Evolutionary conservation across 2,888 invertebrate genomes (phyloP), one percentile per base, ranked within the genome.

Genomic region (Limnephilus lunatus): DNA sequence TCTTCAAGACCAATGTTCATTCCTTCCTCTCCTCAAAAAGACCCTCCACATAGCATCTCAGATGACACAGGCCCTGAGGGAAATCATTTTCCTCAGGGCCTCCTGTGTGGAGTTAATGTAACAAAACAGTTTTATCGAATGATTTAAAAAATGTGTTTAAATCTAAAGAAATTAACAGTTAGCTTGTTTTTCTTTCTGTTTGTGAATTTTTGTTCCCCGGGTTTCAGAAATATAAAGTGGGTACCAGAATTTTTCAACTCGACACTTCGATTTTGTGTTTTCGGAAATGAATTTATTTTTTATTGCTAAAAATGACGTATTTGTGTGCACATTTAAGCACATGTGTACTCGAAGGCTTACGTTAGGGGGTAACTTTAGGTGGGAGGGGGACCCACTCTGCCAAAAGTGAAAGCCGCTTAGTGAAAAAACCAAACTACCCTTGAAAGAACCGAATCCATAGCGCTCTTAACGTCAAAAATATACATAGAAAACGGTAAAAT

Each of bases 401-500:
- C 4, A 85, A 89, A 32, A 89, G 83, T 80, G 87, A 92, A 92
- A 91, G 89, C 91, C 44, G 85, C 89, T 88, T 89, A 92, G 68
- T 91, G 85, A 81, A 90, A 82, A 68, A 92, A 92, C 81, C 88
- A 90, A 93, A 92, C 86, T 92, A 91, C 90, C 48, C 53, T 12
- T 39, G 35, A 81, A 68, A 89, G 32, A n/a, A 44, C 31, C 25
- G 68, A 32, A 82, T 91, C 92, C 92, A 91, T 92, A 85, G 91
- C 87, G 89, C 91, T 91, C 87, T 87, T 87, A 32, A 87, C 87
- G 91, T 91, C 90, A 93, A 91, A 93, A 90, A 91, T 92, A 92
- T 92, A 91, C 83, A 89, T 81, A 91, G 88, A 91, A 90, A 93
- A 92, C 90, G 92, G 91, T 91, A 90, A 92, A 93, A 93, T 93